Evolutionary conservation across 1,140 invertebrate species (phyloP).

Genomic region (Ectropis grisescens): DNA sequence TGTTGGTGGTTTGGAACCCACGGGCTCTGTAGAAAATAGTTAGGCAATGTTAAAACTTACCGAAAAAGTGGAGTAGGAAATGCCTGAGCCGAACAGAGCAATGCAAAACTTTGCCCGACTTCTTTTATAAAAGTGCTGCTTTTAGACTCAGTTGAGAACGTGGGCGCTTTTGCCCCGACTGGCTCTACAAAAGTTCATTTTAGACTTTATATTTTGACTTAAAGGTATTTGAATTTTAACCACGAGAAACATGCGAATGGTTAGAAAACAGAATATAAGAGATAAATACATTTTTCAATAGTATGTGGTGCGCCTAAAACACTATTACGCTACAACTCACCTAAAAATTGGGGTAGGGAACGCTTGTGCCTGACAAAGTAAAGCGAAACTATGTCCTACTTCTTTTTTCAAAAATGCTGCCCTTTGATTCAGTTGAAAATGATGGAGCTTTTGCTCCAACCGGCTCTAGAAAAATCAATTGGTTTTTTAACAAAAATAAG

Average conservation of each 20-base stretch:
- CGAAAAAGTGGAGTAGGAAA: constrained; percentile 79
- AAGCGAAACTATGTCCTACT: constrained; percentile 60
- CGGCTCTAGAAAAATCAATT: constrained; percentile 72
- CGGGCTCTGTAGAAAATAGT: constrained; percentile 50
- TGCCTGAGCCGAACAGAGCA: constrained; percentile 79
- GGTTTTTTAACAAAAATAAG: constrained; percentile 13
- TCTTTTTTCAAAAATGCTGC: constrained; percentile 73
- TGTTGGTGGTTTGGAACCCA: constrained; percentile 57
- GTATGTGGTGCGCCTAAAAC: no score
- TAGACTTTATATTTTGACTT: no score
- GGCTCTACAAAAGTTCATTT: constrained; percentile 73
- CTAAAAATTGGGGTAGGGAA: constrained; percentile 79
- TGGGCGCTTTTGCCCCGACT: constrained; percentile 76
- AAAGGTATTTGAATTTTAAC: no score
- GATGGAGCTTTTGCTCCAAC: constrained; percentile 77
- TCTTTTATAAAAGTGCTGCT: constrained; percentile 73
- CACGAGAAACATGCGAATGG: no score
- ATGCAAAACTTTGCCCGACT: constrained; percentile 60
- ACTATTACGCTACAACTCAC: constrained; percentile 74
- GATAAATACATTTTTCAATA: no score
- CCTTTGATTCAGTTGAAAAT: constrained; percentile 77
- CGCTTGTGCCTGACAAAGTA: constrained; percentile 79
- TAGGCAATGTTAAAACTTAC: no score
- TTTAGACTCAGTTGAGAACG: constrained; percentile 77
- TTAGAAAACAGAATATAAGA: no score